Conservation (phyloP, 2,113 vertebrate genomes). For the Suricata suricatta region DNA sequence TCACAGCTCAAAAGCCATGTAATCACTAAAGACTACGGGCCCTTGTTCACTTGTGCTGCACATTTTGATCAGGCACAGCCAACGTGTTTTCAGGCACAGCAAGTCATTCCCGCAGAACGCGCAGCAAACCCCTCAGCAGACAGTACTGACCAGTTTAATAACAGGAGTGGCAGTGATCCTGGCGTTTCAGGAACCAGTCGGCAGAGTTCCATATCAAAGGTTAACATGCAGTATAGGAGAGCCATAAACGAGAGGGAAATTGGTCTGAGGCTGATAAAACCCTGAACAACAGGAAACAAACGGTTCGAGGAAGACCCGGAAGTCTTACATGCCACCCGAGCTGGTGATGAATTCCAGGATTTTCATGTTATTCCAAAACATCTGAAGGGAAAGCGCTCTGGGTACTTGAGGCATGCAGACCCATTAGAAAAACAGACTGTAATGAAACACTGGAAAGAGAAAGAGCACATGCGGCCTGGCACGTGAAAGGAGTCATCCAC, state of each 20-base stretch:
- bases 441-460: background rate
- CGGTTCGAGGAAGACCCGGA: background rate
- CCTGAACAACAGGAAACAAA: background rate
- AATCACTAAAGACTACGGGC: background rate
- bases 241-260: constrained; percentile 10
- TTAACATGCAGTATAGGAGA: background rate
- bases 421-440: background rate
- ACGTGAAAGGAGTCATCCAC: background rate
- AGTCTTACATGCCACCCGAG: background rate
- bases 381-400: constrained; percentile 32
- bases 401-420: background rate
- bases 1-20: background rate
- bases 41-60: background rate
- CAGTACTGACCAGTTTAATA: background rate
- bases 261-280: background rate
- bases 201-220: background rate
- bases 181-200: background rate
- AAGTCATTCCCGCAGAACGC: background rate
- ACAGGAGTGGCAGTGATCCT: background rate
- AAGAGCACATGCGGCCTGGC: background rate
- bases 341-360: background rate
- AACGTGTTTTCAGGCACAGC: background rate
- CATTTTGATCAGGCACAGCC: background rate
- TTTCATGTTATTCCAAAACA: constrained; percentile 35
- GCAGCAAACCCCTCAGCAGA: background rate